A percentile compares a stretch with the other conserved stretches of the same genome.
phyloP scores from a whole-genome alignment of 2,888 invertebrate genomes.

The Rhyacophila evoluta region DNA sequence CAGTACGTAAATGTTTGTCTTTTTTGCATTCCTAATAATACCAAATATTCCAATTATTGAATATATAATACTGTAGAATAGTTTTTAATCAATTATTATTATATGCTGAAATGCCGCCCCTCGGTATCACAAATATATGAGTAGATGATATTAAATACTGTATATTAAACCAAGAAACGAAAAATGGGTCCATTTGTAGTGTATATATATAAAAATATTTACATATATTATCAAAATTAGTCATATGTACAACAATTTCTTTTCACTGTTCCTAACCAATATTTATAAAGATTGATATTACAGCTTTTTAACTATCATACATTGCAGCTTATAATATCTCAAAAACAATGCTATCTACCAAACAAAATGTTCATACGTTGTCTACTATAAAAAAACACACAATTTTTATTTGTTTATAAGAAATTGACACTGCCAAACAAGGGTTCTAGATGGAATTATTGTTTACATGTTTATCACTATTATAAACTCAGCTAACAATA shows the following conservation, averaged over 20 bases:
- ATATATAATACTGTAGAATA: background rate
- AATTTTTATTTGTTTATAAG: background rate
- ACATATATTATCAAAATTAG: constrained; percentile 6
- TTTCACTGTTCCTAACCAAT: background rate
- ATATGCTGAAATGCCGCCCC: constrained; percentile 13
- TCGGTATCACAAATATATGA: constrained; percentile 31
- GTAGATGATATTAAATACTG: constrained; percentile 26
- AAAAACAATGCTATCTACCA: too few species aligned
- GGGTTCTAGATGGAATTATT: background rate
- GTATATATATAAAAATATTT: constrained; percentile 28
- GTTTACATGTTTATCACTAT: background rate
- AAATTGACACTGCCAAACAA: background rate
- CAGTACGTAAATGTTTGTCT: too few species aligned
- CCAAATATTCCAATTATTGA: background rate
- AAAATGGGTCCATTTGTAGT: constrained; percentile 48
- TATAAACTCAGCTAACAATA: too few species aligned
- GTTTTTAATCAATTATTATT: constrained; percentile 15
- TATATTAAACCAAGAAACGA: constrained; percentile 39
- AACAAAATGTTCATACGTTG: too few species aligned
- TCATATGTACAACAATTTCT: background rate
- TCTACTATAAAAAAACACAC: too few species aligned
- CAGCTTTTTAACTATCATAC: background rate
- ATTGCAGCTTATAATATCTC: too few species aligned
- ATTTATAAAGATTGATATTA: background rate
- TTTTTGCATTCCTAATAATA: background rate